phyloP scores from a whole-genome alignment of 2,888 invertebrate species.

The Pristionchus mayeri region DNA sequence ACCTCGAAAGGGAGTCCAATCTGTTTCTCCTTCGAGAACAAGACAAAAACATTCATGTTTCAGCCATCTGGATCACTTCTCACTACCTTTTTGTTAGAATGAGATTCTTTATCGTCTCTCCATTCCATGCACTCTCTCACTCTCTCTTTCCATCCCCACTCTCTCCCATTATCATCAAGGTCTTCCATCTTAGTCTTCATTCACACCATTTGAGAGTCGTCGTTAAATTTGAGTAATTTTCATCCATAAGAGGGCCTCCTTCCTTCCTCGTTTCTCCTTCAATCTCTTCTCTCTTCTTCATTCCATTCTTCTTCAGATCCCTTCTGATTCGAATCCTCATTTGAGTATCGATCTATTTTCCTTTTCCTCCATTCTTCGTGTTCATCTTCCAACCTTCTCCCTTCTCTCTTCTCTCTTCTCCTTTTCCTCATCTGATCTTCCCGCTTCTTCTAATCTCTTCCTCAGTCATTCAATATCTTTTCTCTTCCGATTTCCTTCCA shows the following conservation, averaged over 20 bases:
- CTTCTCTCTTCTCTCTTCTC: conserved; percentile 44
- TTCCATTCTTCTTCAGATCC: too few relatives aligned
- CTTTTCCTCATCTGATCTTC: background rate
- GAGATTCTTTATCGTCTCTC: background rate
- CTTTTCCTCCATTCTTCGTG: conserved; percentile 14
- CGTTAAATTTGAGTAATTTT: conserved; percentile 36
- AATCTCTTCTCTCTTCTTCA: conserved; percentile 27
- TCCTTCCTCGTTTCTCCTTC: conserved; percentile 33
- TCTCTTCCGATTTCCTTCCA: background rate
- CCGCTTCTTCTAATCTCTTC: background rate
- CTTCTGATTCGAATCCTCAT: too few relatives aligned
- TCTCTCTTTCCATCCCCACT: background rate
- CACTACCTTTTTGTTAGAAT: conserved; percentile 5
- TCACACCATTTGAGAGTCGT: conserved; percentile 43
- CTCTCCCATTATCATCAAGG: background rate
- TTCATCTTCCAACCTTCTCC: conserved; percentile 6
- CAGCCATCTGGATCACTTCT: conserved; percentile 17
- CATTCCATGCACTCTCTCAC: background rate
- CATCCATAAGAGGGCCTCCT: conserved; percentile 14
- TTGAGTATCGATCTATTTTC: too few relatives aligned
- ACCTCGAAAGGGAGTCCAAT: background rate
- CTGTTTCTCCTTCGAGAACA: background rate
- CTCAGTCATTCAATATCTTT: background rate
- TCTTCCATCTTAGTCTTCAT: conserved; percentile 15
- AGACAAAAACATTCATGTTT: background rate